Evolutionary conservation across 2,888 invertebrate species (phyloP).

Genomic region (Xanthorhoe designata): DNA sequence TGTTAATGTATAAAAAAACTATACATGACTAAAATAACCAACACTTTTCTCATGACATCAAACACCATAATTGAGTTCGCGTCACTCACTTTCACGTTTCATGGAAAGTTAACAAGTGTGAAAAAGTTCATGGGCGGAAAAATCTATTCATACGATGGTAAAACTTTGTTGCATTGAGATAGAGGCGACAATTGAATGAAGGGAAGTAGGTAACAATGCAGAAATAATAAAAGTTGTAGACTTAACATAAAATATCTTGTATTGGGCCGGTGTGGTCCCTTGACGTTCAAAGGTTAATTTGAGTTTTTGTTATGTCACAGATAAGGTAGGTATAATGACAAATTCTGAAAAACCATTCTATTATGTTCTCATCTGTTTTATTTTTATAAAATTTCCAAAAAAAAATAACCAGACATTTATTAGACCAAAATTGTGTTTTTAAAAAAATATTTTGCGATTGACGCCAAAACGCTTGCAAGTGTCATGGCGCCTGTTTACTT

Average conservation of each 20-base stretch:
- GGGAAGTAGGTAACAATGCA: conserved; percentile 10
- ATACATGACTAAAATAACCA: conserved; percentile 15
- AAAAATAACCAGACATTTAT: too few species aligned
- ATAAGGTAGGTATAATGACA: too few species aligned
- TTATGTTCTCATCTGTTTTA: too few species aligned
- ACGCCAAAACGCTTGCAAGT: too few species aligned
- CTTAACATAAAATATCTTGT: conserved; percentile 21
- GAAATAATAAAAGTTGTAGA: conserved; percentile 24
- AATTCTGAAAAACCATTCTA: too few species aligned
- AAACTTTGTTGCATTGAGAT: conserved; percentile 3
- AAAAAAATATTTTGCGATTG: too few species aligned
- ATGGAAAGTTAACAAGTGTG: conserved; percentile 38
- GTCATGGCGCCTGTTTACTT: too few species aligned
- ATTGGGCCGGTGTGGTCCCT: conserved; percentile 2
- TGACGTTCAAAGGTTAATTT: conserved; percentile 16
- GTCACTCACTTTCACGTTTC: conserved; percentile 36
- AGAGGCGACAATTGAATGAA: conserved; percentile 5
- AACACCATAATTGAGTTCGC: conserved; percentile 34
- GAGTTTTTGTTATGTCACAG: neutral
- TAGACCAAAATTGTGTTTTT: too few species aligned
- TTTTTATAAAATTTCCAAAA: too few species aligned
- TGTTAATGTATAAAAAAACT: too few species aligned
- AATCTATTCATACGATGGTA: conserved; percentile 1
- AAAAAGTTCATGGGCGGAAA: conserved; percentile 38
- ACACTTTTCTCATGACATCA: conserved; percentile 23